Evolutionary conservation across 92 coral and sea anemone genomes (phyloP).

Genomic region (Heliopora coerulea): DNA sequence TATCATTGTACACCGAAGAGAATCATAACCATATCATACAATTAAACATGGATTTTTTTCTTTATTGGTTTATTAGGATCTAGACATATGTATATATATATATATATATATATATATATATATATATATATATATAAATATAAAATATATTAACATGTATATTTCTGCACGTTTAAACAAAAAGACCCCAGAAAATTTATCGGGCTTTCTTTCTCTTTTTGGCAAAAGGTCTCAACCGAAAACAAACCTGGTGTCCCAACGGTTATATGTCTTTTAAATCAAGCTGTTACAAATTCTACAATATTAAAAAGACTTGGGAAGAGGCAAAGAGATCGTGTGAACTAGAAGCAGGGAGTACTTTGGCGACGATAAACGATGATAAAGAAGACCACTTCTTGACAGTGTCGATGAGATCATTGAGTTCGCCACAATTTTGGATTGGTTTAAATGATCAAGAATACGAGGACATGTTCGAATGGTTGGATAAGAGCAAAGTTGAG

Average conservation of each 20-base stretch:
- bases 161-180: not conserved
- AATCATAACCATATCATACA: no score
- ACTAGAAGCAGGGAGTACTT: not conserved
- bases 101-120: no score
- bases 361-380: not conserved
- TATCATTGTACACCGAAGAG: no score
- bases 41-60: no score
- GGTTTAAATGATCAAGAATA: constrained; percentile 11
- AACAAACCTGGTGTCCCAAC: constrained; percentile 13
- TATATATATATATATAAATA: no score
- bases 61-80: no score
- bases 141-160: not conserved
- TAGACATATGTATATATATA: no score
- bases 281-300: constrained; percentile 6
- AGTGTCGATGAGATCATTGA: not conserved
- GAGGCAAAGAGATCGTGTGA: constrained; percentile 18
- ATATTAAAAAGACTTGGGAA: not conserved
- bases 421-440: constrained; percentile 7
- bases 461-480: constrained; percentile 8
- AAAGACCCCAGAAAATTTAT: no score
- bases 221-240: not conserved
- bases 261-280: constrained; percentile 1
- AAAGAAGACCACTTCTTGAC: not conserved
- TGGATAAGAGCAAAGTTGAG: not conserved
- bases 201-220: no score